A percentile compares a stretch with the other conserved stretches of the same genome.
phyloP scores from a whole-genome alignment of 2,888 invertebrate species.

The Dioctria rufipes region DNA sequence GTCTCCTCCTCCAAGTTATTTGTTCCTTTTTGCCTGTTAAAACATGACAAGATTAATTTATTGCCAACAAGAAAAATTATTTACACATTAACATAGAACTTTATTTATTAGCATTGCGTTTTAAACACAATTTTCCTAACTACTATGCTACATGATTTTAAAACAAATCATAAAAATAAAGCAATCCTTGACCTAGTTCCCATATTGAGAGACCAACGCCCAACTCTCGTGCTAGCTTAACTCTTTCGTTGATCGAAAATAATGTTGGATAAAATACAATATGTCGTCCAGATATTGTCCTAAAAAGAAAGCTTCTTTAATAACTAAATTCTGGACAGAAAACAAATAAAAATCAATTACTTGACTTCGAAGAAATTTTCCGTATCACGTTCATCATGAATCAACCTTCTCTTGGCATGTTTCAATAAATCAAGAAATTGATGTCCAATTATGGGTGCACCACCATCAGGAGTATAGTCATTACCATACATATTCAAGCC shows the following conservation, averaged over 20 bases:
- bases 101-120: no score
- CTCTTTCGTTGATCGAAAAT: slow-evolving; percentile 85
- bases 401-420: slow-evolving; percentile 82
- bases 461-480: slow-evolving; percentile 86
- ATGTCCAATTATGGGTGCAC: slow-evolving; percentile 85
- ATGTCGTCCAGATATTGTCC: slow-evolving; percentile 79
- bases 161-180: slow-evolving; percentile 93
- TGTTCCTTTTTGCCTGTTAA: no score
- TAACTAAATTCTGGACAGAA: slow-evolving; percentile 18
- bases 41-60: no score
- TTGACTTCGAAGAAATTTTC: slow-evolving; percentile 91
- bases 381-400: slow-evolving; percentile 82
- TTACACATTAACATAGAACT: no score
- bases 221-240: slow-evolving; percentile 84
- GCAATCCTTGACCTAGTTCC: slow-evolving; percentile 97
- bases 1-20: no score
- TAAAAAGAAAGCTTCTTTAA: slow-evolving; percentile 67
- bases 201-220: slow-evolving; percentile 92
- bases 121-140: no score
- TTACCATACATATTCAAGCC: slow-evolving; percentile 96
- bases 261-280: slow-evolving; percentile 91
- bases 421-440: slow-evolving; percentile 85
- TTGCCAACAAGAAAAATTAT: no score
- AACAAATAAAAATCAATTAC: slow-evolving; percentile 73
- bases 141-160: slow-evolving; percentile 68